Conservation (phyloP, 2,797 vertebrate genomes). For the Coilia nasus region DNA sequence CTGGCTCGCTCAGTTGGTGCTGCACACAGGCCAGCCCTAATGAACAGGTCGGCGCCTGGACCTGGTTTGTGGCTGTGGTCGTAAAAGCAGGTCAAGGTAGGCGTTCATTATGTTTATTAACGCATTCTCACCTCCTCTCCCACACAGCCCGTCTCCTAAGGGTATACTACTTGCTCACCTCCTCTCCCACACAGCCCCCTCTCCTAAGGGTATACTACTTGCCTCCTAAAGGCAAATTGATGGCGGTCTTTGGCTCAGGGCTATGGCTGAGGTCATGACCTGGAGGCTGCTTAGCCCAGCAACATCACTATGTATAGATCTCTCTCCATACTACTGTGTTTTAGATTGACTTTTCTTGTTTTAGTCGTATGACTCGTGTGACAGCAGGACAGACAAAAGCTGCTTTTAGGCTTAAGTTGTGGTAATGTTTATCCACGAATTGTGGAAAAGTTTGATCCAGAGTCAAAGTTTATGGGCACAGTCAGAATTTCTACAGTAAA, state of each 20-base stretch:
- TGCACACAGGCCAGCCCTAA: neutral
- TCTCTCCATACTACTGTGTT: too few relatives aligned
- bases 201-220: neutral
- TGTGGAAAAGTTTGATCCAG: too few relatives aligned
- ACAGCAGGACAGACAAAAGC: neutral
- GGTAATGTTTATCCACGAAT: too few relatives aligned
- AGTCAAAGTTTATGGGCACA: too few relatives aligned
- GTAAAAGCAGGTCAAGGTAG: constrained; percentile 17
- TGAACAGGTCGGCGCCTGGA: neutral
- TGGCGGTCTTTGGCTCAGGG: neutral
- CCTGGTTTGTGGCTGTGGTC: neutral
- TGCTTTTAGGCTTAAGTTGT: too few relatives aligned
- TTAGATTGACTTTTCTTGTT: too few relatives aligned
- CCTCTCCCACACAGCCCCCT: too few relatives aligned
- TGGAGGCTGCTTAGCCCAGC: neutral
- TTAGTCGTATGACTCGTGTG: too few relatives aligned
- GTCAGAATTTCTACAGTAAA: too few relatives aligned
- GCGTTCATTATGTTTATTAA: neutral
- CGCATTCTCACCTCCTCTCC: neutral
- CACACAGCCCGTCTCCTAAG: neutral
- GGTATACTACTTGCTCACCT: neutral
- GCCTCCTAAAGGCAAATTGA: neutral
- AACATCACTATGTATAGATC: too few relatives aligned
- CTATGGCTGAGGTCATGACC: neutral
- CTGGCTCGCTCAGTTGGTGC: neutral